Evolutionary conservation across 2,113 vertebrate genomes (phyloP), one percentile per base, ranked within the genome.

Genomic region (Sebastes schlegelii): DNA sequence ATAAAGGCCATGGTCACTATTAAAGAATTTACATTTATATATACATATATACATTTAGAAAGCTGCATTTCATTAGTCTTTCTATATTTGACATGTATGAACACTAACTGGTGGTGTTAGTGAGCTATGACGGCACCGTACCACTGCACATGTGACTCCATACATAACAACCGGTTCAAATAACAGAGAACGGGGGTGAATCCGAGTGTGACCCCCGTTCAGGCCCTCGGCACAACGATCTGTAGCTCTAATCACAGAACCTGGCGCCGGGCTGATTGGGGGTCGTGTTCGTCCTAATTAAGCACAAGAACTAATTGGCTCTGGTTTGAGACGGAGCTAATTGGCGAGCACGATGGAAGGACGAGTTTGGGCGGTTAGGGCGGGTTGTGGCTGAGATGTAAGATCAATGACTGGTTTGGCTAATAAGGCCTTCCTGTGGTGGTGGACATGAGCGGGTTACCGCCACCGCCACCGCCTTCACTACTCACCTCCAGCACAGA

Each of bases 221-320:
- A 4, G 57, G 69, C 61, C 70, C 58, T 68, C 21, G 2, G 60
- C 42, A 3, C 26, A 11, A 19, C 11, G 2, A 42, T 76, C 26
- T 81, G 82, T 52, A 70, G 61, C 16, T 48, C 80, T 87, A 86
- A 91, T 90, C 86, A 82, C 77, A 62, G 72, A 60, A 57, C 16
- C 83, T 75, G 69, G 62, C n/a, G 3, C 7, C 0, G 52, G 21
- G 69, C 77, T 62, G 61, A 65, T 34, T 46, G 82, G 34, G 65
- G 85, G 83, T 87, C 74, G 21, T 86, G 84, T 86, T 86, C 68
- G 8, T 84, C 60, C 68, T 93, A 82, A 91, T 90, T 83, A 91
- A 74, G 58, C 70, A 80, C 57, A 63, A 40, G 42, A 54, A 67
- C 79, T 90, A 94, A 93, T 89, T 88, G 90, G 85, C 85, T 74